A percentile compares a stretch with the other conserved stretches of the same genome.
Evolutionary conservation across 2,113 vertebrate genomes (phyloP).

Genomic region (Sprattus sprattus): DNA sequence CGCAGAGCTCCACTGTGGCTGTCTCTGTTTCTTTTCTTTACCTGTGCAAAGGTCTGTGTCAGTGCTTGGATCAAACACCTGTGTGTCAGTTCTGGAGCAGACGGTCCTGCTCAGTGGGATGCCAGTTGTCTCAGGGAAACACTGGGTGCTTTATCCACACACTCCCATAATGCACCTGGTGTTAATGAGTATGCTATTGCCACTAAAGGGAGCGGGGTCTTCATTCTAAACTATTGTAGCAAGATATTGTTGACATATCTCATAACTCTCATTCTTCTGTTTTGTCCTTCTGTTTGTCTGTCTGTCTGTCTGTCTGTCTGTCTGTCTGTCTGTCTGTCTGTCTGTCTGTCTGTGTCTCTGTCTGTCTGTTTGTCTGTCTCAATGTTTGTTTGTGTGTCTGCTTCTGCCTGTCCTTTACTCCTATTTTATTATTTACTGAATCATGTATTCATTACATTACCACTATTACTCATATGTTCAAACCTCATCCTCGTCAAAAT

Average conservation of each 20-base stretch:
- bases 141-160: slow-evolving; percentile 57
- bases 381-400: slow-evolving; percentile 46
- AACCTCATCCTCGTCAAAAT: background rate
- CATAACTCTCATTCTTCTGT: slow-evolving; percentile 62
- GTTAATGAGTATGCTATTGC: slow-evolving; percentile 38
- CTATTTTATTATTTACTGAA: slow-evolving; percentile 56
- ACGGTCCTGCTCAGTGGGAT: slow-evolving; percentile 19
- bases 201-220: slow-evolving; percentile 48
- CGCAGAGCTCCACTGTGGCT: slow-evolving; percentile 44
- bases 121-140: slow-evolving; percentile 41
- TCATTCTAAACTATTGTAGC: slow-evolving; percentile 47
- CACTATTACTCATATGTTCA: background rate
- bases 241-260: slow-evolving; percentile 53
- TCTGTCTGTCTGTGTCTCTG: slow-evolving; percentile 66
- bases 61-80: slow-evolving; percentile 55
- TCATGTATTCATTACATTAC: slow-evolving; percentile 52
- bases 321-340: slow-evolving; percentile 58
- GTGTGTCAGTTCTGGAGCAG: slow-evolving; percentile 27
- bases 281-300: slow-evolving; percentile 46
- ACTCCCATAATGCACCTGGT: slow-evolving; percentile 39
- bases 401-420: slow-evolving; percentile 20
- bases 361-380: slow-evolving; percentile 48
- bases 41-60: slow-evolving; percentile 44
- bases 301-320: slow-evolving; percentile 25
- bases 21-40: slow-evolving; percentile 43